Conservation (phyloP, 1,140 invertebrate genomes). For the Orchestia grillus region DNA sequence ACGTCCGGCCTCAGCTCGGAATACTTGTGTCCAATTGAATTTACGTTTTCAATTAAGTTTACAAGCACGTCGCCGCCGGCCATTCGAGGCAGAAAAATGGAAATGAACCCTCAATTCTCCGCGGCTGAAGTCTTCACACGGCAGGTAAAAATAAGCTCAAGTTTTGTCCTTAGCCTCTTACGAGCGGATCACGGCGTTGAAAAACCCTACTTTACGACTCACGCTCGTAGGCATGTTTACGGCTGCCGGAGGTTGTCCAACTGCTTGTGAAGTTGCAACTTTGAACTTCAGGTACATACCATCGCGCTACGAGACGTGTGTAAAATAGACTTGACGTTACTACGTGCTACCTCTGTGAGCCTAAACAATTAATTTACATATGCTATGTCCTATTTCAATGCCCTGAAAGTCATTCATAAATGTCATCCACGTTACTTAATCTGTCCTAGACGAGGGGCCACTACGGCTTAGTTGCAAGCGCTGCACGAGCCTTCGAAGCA, state of each 20-base stretch:
- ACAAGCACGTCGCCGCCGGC: not conserved
- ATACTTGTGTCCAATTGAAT: not conserved
- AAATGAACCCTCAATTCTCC: not conserved
- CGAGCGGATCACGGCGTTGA: not conserved
- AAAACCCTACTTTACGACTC: not conserved
- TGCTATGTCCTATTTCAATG: not conserved
- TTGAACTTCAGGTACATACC: not conserved
- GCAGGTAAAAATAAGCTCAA: not conserved
- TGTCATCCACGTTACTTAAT: too few species aligned
- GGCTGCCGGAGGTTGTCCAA: not conserved
- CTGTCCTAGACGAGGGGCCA: too few species aligned
- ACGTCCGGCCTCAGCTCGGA: not conserved
- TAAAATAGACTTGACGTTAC: not conserved
- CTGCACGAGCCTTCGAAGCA: too few species aligned
- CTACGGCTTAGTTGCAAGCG: too few species aligned
- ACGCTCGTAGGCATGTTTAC: not conserved
- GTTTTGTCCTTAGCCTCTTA: not conserved
- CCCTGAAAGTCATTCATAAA: not conserved
- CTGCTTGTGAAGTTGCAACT: not conserved
- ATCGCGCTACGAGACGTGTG: not conserved
- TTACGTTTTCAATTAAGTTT: not conserved
- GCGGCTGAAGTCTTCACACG: not conserved
- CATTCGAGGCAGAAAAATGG: not conserved
- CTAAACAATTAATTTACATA: not conserved
- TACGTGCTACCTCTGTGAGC: not conserved